These are phyloP conservation scores for Canis aureus DNA, from an alignment of 2,113 vertebrate species.

Conservation along the genomic window DNA sequence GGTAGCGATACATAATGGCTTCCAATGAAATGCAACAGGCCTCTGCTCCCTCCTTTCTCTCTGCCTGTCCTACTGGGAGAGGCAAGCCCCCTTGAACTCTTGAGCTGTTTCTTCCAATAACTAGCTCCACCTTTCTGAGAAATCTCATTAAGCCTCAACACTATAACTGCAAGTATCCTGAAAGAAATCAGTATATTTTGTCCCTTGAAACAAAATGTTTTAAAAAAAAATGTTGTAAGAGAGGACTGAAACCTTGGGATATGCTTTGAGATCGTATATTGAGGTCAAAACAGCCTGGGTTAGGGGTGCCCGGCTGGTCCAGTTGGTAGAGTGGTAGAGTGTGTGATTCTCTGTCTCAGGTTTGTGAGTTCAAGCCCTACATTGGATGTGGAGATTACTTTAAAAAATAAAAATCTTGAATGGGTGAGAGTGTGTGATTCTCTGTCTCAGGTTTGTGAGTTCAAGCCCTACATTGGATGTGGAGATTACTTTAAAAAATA, in stretches of 20 bases:
- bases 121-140: constrained; percentile 8
- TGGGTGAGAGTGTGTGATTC: too few species aligned
- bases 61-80: not conserved
- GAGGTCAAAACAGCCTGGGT: not conserved
- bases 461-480: too few species aligned
- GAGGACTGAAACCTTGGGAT: not conserved
- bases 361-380: not conserved
- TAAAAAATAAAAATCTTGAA: not conserved
- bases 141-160: not conserved
- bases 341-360: not conserved
- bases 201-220: not conserved
- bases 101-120: not conserved
- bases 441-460: too few species aligned
- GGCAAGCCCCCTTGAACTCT: not conserved
- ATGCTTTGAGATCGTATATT: not conserved
- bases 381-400: not conserved
- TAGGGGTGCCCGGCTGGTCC: not conserved
- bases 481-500: too few species aligned
- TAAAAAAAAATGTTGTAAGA: not conserved
- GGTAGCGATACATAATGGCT: not conserved
- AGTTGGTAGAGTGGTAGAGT: not conserved
- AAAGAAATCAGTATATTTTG: not conserved
- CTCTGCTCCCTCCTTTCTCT: too few species aligned
- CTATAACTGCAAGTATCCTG: not conserved
- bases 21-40: not conserved